Conservation (phyloP, 2,888 invertebrate species). For the Aphodius sticticus region DNA sequence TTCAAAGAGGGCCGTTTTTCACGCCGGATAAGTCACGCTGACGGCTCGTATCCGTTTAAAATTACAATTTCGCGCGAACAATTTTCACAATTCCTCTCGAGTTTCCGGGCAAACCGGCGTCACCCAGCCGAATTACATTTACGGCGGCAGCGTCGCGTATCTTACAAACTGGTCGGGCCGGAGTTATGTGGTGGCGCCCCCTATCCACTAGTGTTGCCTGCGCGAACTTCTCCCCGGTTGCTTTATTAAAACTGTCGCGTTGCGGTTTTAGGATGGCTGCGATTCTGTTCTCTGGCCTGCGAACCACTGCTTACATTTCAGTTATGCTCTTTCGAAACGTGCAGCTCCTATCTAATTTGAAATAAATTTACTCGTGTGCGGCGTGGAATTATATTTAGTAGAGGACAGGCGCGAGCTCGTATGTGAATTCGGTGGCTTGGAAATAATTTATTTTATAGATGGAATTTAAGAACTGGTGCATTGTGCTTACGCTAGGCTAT, state of each 20-base stretch:
- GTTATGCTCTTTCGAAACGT: background rate
- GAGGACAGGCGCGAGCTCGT: background rate
- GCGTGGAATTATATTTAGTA: background rate
- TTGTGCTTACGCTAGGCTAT: background rate
- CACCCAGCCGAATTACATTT: background rate
- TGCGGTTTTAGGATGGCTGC: background rate
- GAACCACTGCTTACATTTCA: background rate
- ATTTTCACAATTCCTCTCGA: background rate
- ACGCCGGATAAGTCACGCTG: background rate
- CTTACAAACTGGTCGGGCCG: background rate
- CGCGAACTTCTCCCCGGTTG: background rate
- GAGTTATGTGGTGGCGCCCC: background rate
- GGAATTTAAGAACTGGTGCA: background rate
- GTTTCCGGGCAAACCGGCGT: background rate
- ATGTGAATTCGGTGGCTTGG: background rate
- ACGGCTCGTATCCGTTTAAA: background rate
- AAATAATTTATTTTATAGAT: background rate
- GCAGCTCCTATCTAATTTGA: background rate
- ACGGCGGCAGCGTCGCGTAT: background rate
- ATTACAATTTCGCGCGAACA: background rate
- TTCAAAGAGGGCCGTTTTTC: background rate
- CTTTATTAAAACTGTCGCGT: conserved; percentile 4
- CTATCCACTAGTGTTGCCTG: background rate
- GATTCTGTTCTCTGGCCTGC: background rate
- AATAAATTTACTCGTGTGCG: background rate